Percentiles rank a stretch among this genome's conserved stretches.
These are phyloP conservation scores for Ormyrus thymus DNA, from an alignment of 2,888 invertebrate species.

Conservation along the genomic window DNA sequence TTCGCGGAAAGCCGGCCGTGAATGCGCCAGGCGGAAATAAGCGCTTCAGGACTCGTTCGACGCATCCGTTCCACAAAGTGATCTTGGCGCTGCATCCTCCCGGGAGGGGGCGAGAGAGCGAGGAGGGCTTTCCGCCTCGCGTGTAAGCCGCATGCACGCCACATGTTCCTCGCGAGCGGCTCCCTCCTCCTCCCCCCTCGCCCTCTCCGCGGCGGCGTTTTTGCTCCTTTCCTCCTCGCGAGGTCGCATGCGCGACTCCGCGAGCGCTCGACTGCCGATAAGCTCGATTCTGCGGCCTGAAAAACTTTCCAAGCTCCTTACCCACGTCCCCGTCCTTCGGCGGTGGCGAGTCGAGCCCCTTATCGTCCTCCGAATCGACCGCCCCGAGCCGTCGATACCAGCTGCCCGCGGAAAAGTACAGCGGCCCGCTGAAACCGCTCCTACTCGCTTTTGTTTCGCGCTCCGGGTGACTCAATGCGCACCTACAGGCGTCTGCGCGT, in stretches of 20 bases:
- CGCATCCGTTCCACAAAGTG: conserved; percentile 49
- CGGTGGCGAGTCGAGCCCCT: too few species aligned
- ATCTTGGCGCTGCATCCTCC: not conserved
- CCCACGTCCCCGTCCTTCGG: not conserved
- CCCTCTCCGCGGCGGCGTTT: conserved; percentile 1
- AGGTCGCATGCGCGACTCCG: not conserved
- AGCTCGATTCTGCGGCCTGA: not conserved
- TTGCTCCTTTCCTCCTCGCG: not conserved
- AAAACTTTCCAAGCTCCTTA: conserved; percentile 23
- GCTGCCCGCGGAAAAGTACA: conserved; percentile 40
- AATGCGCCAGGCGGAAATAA: conserved; percentile 26
- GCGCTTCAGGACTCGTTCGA: conserved; percentile 39
- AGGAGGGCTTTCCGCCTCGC: conserved; percentile 14
- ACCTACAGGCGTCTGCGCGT: not conserved
- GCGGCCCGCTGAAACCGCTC: too few species aligned
- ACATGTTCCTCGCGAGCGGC: conserved; percentile 42
- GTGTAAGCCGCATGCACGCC: conserved; percentile 51
- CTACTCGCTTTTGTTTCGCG: too few species aligned
- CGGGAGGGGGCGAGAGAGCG: too few species aligned
- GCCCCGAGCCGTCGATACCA: too few species aligned
- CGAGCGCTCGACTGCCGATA: not conserved
- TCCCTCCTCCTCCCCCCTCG: conserved; percentile 8
- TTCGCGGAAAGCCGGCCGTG: not conserved
- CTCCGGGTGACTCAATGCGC: not conserved
- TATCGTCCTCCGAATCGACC: too few species aligned